phyloP scores from a whole-genome alignment of 2,888 invertebrate genomes.

The Hypolimnas misippus region DNA sequence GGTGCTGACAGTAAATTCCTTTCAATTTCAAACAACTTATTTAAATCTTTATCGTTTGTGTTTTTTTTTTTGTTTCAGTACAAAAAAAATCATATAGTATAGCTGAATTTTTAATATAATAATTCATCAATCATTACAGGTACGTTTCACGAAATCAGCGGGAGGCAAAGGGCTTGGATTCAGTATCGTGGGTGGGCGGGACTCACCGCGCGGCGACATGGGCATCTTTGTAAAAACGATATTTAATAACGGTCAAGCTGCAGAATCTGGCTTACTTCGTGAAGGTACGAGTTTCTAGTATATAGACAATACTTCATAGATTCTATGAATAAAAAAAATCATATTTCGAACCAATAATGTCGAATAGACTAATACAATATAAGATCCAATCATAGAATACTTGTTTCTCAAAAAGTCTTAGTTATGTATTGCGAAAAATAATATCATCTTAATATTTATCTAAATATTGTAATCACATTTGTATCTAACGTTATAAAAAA shows the following conservation, averaged over 20 bases:
- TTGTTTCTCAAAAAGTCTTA: no score
- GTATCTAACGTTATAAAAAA: no score
- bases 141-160: constrained; percentile 90
- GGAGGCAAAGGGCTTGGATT: constrained; percentile 94
- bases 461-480: no score
- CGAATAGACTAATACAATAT: no score
- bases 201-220: constrained; percentile 93
- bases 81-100: background rate
- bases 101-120: background rate
- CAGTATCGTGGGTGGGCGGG: constrained; percentile 94
- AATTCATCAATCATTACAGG: constrained; percentile 60
- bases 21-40: no score
- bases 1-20: no score
- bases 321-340: background rate
- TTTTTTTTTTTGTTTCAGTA: background rate
- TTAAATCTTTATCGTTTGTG: no score
- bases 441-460: no score
- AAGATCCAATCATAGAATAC: no score
- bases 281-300: constrained; percentile 86
- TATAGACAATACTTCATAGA: background rate
- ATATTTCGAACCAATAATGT: no score
- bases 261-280: constrained; percentile 89
- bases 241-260: constrained; percentile 93
- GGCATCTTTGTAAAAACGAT: constrained; percentile 95
- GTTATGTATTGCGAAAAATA: no score